Conservation (phyloP, 2,888 invertebrate species). For the Leucoma salicis region DNA sequence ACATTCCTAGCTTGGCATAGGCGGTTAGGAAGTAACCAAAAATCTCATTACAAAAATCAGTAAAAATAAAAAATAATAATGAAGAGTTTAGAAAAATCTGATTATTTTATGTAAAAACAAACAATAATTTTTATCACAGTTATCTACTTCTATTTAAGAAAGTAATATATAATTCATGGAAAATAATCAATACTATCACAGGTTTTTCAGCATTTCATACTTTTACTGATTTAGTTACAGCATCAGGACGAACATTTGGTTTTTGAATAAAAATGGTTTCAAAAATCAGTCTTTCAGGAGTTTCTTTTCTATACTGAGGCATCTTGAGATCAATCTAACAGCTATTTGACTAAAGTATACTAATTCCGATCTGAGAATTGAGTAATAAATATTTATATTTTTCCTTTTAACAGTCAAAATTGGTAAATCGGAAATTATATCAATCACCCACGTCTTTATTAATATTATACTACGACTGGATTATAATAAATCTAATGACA, state of each 20-base stretch:
- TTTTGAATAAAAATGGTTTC: slow-evolving; percentile 35
- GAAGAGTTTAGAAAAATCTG: background rate
- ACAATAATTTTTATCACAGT: slow-evolving; percentile 26
- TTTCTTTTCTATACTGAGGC: slow-evolving; percentile 28
- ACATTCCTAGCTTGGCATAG: slow-evolving; percentile 21
- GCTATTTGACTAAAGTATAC: slow-evolving; percentile 13
- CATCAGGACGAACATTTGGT: slow-evolving; percentile 15
- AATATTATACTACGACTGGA: too few species aligned
- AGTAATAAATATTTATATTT: background rate
- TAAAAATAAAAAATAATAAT: slow-evolving; percentile 27
- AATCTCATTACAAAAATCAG: slow-evolving; percentile 10
- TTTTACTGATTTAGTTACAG: slow-evolving; percentile 23
- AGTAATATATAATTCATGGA: slow-evolving; percentile 1
- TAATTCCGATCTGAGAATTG: slow-evolving; percentile 3
- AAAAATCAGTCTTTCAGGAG: slow-evolving; percentile 41
- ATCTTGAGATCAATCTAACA: slow-evolving; percentile 37
- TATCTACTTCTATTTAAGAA: slow-evolving; percentile 3
- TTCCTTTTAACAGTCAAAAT: background rate
- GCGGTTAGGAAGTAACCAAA: slow-evolving; percentile 20
- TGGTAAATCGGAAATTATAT: background rate
- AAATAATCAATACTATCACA: slow-evolving; percentile 19
- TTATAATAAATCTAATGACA: too few species aligned
- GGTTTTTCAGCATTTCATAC: slow-evolving; percentile 17
- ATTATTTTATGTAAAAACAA: background rate
- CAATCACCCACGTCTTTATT: background rate